These are phyloP conservation scores for Triops cancriformis DNA, from an alignment of 1,140 invertebrate genomes.

Conservation along the genomic window DNA sequence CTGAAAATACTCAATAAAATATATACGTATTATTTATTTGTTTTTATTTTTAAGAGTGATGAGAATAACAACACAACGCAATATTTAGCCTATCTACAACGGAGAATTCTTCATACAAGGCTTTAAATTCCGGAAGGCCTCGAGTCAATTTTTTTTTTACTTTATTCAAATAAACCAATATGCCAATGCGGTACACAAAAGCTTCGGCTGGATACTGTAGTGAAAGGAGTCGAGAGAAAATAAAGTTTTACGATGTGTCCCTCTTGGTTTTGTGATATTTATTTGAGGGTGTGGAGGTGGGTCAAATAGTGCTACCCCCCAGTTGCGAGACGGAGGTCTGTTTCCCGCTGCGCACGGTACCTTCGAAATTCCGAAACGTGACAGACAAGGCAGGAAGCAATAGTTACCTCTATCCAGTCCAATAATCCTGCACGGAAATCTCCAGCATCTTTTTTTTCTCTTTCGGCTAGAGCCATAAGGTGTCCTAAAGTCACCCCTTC, in stretches of 20 bases:
- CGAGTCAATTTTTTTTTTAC: too few relatives aligned
- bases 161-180: too few relatives aligned
- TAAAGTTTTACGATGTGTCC: background rate
- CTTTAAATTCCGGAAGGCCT: too few relatives aligned
- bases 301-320: background rate
- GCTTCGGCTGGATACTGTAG: background rate
- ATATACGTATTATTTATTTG: too few relatives aligned
- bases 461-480: background rate
- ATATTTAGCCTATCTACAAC: too few relatives aligned
- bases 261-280: background rate
- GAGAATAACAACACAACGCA: too few relatives aligned
- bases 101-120: too few relatives aligned
- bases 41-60: too few relatives aligned
- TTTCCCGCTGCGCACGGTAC: conserved; percentile 2
- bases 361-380: background rate
- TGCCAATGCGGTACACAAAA: too few relatives aligned
- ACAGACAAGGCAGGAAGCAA: background rate
- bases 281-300: background rate
- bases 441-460: background rate
- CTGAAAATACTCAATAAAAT: too few relatives aligned
- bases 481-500: background rate
- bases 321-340: background rate
- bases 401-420: background rate
- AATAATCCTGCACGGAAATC: background rate
- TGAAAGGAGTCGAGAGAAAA: background rate